phyloP scores from a whole-genome alignment of 2,113 vertebrate genomes.

The Merops nubicus region DNA sequence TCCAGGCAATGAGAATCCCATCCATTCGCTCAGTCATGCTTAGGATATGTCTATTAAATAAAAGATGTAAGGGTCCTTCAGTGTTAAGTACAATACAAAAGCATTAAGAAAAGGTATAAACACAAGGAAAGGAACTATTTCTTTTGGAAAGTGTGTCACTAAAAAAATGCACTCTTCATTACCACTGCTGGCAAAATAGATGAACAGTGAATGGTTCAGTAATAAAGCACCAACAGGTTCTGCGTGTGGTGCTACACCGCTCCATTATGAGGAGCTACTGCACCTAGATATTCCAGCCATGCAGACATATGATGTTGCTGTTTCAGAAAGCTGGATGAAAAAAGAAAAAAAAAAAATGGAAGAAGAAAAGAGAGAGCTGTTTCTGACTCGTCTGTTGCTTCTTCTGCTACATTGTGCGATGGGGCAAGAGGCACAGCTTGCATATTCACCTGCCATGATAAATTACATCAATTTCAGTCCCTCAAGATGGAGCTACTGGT shows the following conservation, averaged over 20 bases:
- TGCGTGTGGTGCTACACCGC: not conserved
- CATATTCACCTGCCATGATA: constrained; percentile 68
- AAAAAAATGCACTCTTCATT: not conserved
- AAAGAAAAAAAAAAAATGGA: too few species aligned
- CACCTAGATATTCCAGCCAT: not conserved
- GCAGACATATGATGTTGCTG: not conserved
- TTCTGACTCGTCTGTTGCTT: constrained; percentile 13
- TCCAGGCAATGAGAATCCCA: not conserved
- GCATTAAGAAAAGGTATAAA: not conserved
- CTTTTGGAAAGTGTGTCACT: not conserved
- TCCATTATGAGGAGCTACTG: constrained; percentile 45
- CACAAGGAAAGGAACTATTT: not conserved
- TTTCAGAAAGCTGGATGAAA: not conserved
- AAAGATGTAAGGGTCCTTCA: not conserved
- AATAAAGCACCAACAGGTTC: not conserved
- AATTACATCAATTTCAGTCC: constrained; percentile 68
- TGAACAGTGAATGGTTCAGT: not conserved
- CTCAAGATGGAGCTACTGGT: constrained; percentile 35
- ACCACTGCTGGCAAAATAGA: not conserved
- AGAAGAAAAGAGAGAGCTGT: not conserved
- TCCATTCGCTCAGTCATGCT: not conserved
- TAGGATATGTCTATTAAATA: not conserved
- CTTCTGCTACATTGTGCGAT: constrained; percentile 5
- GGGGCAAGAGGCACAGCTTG: constrained; percentile 46
- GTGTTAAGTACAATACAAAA: not conserved